phyloP scores from a whole-genome alignment of 2,113 vertebrate species.

The Choloepus hoffmanni region DNA sequence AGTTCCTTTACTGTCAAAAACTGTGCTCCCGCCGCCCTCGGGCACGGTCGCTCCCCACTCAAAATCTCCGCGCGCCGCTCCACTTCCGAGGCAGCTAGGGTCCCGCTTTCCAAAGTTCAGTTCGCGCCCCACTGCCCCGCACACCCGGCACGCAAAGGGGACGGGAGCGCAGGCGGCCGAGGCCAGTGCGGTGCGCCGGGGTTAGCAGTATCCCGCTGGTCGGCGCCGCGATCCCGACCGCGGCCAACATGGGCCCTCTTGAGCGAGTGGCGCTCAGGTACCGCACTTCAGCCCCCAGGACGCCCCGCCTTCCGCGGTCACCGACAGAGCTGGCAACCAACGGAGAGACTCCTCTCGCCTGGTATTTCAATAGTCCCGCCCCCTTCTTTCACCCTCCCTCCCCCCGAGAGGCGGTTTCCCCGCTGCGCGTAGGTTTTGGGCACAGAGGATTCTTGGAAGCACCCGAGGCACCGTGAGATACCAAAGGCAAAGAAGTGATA shows the following conservation, averaged over 20 bases:
- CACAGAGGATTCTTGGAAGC: neutral
- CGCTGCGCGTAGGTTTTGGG: neutral
- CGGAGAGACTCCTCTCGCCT: neutral
- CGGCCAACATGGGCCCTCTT: slow-evolving; percentile 74
- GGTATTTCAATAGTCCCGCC: slow-evolving; percentile 67
- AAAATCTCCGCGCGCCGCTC: neutral
- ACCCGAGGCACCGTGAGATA: neutral
- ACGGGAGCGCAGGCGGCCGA: neutral
- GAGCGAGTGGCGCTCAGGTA: slow-evolving; percentile 74
- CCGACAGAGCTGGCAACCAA: slow-evolving; percentile 66
- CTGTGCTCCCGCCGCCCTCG: slow-evolving; percentile 38
- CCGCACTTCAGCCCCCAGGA: slow-evolving; percentile 56
- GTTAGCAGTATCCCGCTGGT: slow-evolving; percentile 51
- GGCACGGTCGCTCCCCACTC: slow-evolving; percentile 19
- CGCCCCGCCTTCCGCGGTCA: slow-evolving; percentile 67
- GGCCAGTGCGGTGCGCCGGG: neutral
- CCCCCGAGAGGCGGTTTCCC: slow-evolving; percentile 66
- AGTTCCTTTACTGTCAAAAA: slow-evolving; percentile 12
- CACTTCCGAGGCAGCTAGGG: slow-evolving; percentile 5
- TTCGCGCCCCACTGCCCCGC: neutral
- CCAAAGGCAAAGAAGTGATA: neutral
- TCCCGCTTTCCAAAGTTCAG: slow-evolving; percentile 38
- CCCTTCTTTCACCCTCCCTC: slow-evolving; percentile 67
- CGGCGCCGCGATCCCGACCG: neutral
- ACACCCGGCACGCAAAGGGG: neutral